A percentile compares a stretch with the other conserved stretches of the same genome.
Conservation (phyloP, 1,140 invertebrate species). For the Antheraea pernyi region DNA sequence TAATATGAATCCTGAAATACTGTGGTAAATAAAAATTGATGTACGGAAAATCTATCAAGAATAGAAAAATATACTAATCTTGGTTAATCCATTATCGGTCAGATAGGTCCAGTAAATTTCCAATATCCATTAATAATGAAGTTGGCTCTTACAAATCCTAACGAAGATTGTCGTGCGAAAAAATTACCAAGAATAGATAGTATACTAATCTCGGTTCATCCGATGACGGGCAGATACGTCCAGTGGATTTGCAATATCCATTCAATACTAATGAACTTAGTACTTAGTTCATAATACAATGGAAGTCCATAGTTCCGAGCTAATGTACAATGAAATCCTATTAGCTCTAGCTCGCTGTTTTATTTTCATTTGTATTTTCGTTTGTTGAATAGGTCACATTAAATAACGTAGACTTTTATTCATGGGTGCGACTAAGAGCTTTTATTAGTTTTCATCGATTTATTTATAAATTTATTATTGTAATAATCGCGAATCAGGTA, state of each 20-base stretch:
- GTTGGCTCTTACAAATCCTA: too few relatives aligned
- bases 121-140: background rate
- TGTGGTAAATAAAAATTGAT: too few relatives aligned
- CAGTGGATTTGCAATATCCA: background rate
- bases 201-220: background rate
- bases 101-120: background rate
- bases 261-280: background rate
- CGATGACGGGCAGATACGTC: background rate
- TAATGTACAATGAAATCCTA: background rate
- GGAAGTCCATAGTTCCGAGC: background rate
- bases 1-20: too few relatives aligned
- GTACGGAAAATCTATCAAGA: too few relatives aligned
- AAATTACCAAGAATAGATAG: too few relatives aligned
- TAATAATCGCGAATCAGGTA: background rate
- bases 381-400: background rate
- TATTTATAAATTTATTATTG: background rate
- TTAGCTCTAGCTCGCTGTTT: background rate
- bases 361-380: background rate
- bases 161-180: too few relatives aligned
- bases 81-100: background rate
- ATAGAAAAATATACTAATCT: too few relatives aligned
- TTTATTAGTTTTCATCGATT: background rate
- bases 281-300: background rate
- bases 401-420: background rate
- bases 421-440: background rate